Base-by-base conservation (phyloP, 2,113 vertebrate genomes). In the Poecile atricapillus region DNA sequence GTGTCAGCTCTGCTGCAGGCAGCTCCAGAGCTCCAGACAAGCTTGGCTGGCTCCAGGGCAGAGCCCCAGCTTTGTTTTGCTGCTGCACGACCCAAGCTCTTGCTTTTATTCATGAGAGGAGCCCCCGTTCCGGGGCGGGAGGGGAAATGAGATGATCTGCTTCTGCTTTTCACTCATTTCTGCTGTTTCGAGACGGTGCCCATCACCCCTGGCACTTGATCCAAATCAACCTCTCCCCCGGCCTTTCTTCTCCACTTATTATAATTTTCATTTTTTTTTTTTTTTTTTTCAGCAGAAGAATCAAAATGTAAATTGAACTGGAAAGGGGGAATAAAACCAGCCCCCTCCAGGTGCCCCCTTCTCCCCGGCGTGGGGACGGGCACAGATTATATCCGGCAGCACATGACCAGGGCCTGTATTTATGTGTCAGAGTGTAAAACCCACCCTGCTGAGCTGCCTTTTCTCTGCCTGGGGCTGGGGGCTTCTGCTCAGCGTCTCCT, bases 391-490 rank as follows among this genome's bases (percentile, higher is more conserved):
- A 95, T 81, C 94, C 64, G 0, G 92, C 89, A 79, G 74, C 94
- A 92, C 96, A 96, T 95, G 94, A 97, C 81, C 93, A 19, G 82
- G 89, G 92, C 44, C 83, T 73, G 97, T 97, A 98, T 98, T 98
- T 98, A 93, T 97, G 80, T 97, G 94, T 94, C 93, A 92, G 88
- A 17, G 80, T 89, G 95, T 74, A 90, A 96, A 96, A 82, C 95
- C 95, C 27, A 94, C 97, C 98, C 97, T 14, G 97, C 98, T 97
- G 98, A 94, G 98, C 97, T 2, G 97, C 95, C 98, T 97, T 98
- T 98, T 98, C 98, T 98, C 98, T 93, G 46, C 87, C 71, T 0
- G 58, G 58, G 97, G 95, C 98, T 93, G 94, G 97, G 97, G 98
- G 96, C 97, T 98, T 97, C 97, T 98, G 97, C 97, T 94, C 33